These are phyloP conservation scores for Hyppa rectilinea DNA, from an alignment of 2,888 invertebrate species.

Conservation along the genomic window DNA sequence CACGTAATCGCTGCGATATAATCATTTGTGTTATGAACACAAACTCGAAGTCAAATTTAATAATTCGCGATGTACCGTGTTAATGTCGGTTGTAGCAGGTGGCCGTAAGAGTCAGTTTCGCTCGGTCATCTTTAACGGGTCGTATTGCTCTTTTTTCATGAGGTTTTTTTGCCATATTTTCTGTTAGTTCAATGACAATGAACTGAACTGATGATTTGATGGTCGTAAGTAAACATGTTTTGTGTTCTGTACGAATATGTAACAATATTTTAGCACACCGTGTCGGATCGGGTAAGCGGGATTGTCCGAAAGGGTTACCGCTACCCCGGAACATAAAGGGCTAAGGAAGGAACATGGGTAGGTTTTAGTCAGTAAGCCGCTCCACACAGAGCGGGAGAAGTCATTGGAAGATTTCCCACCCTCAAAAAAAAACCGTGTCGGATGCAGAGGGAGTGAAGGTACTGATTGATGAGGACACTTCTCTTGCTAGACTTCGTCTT, in stretches of 20 bases:
- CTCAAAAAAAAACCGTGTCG: not conserved
- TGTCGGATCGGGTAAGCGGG: no score
- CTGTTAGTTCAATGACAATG: constrained; percentile 76
- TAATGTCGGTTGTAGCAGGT: constrained; percentile 60
- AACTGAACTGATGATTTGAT: constrained; percentile 59
- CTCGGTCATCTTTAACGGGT: constrained; percentile 46
- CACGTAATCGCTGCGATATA: constrained; percentile 80
- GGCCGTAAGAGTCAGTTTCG: constrained; percentile 69
- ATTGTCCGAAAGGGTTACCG: no score
- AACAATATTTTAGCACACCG: constrained; percentile 4
- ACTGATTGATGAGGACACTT: no score
- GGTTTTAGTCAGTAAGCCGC: no score
- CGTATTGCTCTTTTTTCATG: constrained; percentile 56
- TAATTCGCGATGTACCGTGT: constrained; percentile 65
- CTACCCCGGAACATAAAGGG: no score
- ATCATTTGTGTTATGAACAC: constrained; percentile 76
- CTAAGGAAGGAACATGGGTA: no score
- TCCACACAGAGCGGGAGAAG: no score
- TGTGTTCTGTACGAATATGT: constrained; percentile 6
- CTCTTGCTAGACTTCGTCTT: not conserved
- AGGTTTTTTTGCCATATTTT: constrained; percentile 61
- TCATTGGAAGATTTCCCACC: no score
- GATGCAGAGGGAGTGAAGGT: not conserved
- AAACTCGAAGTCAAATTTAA: constrained; percentile 72
- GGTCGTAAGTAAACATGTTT: constrained; percentile 20